Conservation (phyloP, 2,113 vertebrate species). For the Athene cunicularia region DNA sequence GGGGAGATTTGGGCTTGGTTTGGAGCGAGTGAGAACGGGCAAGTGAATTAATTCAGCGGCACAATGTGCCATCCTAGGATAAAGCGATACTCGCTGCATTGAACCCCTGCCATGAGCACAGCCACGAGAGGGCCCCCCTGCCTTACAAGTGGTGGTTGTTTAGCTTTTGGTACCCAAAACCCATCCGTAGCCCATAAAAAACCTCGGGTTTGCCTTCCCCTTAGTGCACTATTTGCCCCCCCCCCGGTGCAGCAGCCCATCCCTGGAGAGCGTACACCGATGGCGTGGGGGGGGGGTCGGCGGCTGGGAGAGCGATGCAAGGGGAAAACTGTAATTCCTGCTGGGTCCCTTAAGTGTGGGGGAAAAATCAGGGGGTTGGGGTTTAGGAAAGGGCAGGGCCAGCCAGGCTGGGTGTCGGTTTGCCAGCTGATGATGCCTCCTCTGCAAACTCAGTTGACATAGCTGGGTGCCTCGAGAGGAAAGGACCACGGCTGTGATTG, state of each 20-base stretch:
- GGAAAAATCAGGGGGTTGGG: neutral
- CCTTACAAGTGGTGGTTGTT: neutral
- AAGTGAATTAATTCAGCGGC: rapidly evolving
- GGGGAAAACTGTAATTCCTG: rapidly evolving
- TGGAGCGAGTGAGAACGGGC: rapidly evolving
- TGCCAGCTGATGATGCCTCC: neutral
- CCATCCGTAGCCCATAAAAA: rapidly evolving
- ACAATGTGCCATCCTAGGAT: rapidly evolving
- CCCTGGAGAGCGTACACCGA: rapidly evolving
- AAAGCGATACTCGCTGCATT: rapidly evolving
- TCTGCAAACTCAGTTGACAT: neutral
- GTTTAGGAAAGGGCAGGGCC: neutral
- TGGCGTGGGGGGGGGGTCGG: rapidly evolving
- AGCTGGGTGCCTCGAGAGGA: rapidly evolving
- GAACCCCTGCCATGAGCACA: rapidly evolving
- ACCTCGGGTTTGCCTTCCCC: rapidly evolving
- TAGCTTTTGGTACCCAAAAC: rapidly evolving
- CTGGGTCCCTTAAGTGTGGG: rapidly evolving
- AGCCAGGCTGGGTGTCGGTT: neutral
- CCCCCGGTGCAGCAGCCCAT: rapidly evolving
- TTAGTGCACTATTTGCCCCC: rapidly evolving
- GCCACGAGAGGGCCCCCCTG: constrained; percentile 26
- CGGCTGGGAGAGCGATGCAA: neutral
- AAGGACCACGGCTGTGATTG: neutral
- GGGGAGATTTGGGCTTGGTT: neutral